These are phyloP conservation scores for Merluccius polli DNA, from an alignment of 2,797 vertebrate genomes.

Conservation along the genomic window DNA sequence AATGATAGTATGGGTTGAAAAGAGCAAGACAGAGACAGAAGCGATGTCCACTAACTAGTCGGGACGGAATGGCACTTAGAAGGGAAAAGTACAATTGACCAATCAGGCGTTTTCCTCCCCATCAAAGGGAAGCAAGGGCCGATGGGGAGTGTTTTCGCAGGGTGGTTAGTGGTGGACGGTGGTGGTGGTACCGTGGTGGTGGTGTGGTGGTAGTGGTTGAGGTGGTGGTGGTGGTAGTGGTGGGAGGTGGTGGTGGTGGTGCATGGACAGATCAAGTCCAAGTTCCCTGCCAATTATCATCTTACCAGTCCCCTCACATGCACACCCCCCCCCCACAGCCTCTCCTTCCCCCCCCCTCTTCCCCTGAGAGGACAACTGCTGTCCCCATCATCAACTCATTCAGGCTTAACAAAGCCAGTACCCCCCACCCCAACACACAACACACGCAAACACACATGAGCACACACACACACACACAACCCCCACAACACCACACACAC, in stretches of 20 bases:
- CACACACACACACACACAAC: too few relatives aligned
- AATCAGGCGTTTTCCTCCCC: background rate
- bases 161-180: too few relatives aligned
- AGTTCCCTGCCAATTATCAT: conserved; percentile 71
- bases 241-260: too few relatives aligned
- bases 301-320: too few relatives aligned
- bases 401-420: conserved; percentile 70
- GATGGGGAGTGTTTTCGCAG: conserved; percentile 16
- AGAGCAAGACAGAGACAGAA: conserved; percentile 25
- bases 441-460: too few relatives aligned
- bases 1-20: conserved; percentile 3
- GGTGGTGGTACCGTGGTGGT: too few relatives aligned
- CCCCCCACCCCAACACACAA: too few relatives aligned
- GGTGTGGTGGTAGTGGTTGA: conserved; percentile 11
- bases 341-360: conserved; percentile 40
- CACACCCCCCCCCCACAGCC: conserved; percentile 19
- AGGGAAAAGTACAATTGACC: background rate
- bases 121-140: conserved; percentile 37
- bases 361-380: conserved; percentile 70
- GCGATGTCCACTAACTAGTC: conserved; percentile 46
- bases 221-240: conserved; percentile 14
- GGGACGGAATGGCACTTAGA: background rate
- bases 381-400: conserved; percentile 71
- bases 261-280: conserved; percentile 66
- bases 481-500: too few relatives aligned